phyloP scores from a whole-genome alignment of 2,113 vertebrate genomes.

The Limanda limanda region DNA sequence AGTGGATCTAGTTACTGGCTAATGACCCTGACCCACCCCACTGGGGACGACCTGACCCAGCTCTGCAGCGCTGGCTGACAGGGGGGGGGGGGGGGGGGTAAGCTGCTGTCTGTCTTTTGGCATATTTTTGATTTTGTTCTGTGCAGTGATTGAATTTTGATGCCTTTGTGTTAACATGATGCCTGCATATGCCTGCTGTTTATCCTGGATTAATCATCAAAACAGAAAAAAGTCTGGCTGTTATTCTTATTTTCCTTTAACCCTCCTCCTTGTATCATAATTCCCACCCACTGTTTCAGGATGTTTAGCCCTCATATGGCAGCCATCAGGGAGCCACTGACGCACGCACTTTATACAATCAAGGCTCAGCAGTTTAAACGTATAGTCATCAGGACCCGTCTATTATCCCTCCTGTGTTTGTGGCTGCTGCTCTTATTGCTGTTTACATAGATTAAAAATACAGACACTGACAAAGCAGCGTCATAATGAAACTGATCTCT shows the following conservation, averaged over 20 bases:
- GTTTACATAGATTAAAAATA: conserved; percentile 26
- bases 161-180: conserved; percentile 3
- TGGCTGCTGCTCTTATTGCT: conserved; percentile 30
- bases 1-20: conserved; percentile 66
- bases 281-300: conserved; percentile 23
- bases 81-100: too few relatives aligned
- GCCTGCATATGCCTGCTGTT: conserved; percentile 24
- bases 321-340: conserved; percentile 40
- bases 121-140: neutral
- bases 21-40: conserved; percentile 61
- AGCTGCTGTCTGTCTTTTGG: conserved; percentile 19
- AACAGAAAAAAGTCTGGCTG: conserved; percentile 7
- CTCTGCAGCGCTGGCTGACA: neutral
- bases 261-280: conserved; percentile 1
- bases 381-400: conserved; percentile 43
- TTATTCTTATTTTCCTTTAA: conserved; percentile 2
- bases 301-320: conserved; percentile 36
- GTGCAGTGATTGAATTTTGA: neutral
- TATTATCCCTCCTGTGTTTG: neutral
- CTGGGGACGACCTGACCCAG: conserved; percentile 64
- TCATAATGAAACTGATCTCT: neutral
- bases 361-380: conserved; percentile 32
- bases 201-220: conserved; percentile 30
- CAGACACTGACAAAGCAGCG: conserved; percentile 31
- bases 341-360: conserved; percentile 32